phyloP scores from a whole-genome alignment of 2,113 vertebrate species.

The Ceuthmochares aereus region DNA sequence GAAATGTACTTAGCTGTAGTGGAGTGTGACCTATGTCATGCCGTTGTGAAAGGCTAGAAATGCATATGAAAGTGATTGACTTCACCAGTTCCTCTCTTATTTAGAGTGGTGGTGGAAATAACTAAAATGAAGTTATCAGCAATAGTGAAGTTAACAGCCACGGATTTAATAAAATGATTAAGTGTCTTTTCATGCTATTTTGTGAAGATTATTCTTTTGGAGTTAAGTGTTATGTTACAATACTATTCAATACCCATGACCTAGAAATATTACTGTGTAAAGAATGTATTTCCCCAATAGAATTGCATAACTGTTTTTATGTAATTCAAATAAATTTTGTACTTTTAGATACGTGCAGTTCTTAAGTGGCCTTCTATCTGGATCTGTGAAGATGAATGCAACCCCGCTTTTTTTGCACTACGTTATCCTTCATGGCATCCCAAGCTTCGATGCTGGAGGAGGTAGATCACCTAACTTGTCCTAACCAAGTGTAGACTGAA shows the following conservation, averaged over 20 bases:
- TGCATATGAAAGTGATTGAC: neutral
- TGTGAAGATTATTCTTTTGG: neutral
- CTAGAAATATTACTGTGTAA: neutral
- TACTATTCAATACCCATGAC: neutral
- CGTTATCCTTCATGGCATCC: constrained; percentile 88
- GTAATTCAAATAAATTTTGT: constrained; percentile 1
- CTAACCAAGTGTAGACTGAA: neutral
- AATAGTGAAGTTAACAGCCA: neutral
- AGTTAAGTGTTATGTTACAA: neutral
- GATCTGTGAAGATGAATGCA: constrained; percentile 94
- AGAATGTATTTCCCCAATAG: neutral
- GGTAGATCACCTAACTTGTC: constrained; percentile 73
- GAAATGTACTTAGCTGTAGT: neutral
- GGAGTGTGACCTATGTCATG: neutral
- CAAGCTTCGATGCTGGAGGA: constrained; percentile 86
- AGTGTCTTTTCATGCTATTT: neutral
- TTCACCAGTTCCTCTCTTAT: neutral
- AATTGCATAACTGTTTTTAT: neutral
- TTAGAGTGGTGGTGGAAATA: neutral
- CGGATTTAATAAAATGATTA: neutral
- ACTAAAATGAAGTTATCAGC: neutral
- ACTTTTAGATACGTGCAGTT: constrained; percentile 90
- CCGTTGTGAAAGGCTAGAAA: neutral
- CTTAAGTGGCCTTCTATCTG: constrained; percentile 90
- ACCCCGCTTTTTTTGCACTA: constrained; percentile 90